Evolutionary conservation across 2,888 invertebrate species (phyloP).

Genomic region (Zaprionus obscuricornis): DNA sequence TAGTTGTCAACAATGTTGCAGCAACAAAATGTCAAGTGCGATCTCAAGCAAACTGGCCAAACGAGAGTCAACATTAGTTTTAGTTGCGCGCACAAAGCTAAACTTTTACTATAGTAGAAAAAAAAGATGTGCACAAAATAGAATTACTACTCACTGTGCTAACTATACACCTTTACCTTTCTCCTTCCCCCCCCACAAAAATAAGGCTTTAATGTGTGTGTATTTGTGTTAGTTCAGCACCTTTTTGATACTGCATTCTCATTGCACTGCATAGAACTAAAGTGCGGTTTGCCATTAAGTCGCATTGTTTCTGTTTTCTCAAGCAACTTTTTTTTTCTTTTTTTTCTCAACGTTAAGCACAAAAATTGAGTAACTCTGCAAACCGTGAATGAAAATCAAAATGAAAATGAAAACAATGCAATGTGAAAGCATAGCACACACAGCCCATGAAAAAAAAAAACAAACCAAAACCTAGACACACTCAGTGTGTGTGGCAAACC

Average conservation of each 20-base stretch:
- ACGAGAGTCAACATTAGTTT: conserved; percentile 70
- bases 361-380: conserved; percentile 76
- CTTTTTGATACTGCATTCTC: conserved; percentile 49
- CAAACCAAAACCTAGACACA: not conserved
- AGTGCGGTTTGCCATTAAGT: conserved; percentile 67
- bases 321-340: conserved; percentile 40
- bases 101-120: conserved; percentile 11
- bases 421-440: too few relatives aligned
- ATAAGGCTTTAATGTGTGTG: conserved; percentile 61
- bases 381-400: conserved; percentile 76
- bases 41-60: conserved; percentile 32
- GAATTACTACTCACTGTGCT: too few relatives aligned
- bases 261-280: conserved; percentile 42
- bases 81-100: conserved; percentile 51
- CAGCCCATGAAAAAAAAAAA: too few relatives aligned
- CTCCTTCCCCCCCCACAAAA: too few relatives aligned
- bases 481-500: not conserved
- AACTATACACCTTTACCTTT: too few relatives aligned
- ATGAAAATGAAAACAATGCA: conserved; percentile 74
- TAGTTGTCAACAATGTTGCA: conserved; percentile 75
- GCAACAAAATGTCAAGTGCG: conserved; percentile 51
- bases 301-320: conserved; percentile 62
- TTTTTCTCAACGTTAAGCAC: conserved; percentile 62
- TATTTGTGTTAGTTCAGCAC: conserved; percentile 14
- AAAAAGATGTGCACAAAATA: conserved; percentile 60